These are phyloP conservation scores for Brachypteracias leptosomus DNA, from an alignment of 2,113 vertebrate species.

Conservation along the genomic window DNA sequence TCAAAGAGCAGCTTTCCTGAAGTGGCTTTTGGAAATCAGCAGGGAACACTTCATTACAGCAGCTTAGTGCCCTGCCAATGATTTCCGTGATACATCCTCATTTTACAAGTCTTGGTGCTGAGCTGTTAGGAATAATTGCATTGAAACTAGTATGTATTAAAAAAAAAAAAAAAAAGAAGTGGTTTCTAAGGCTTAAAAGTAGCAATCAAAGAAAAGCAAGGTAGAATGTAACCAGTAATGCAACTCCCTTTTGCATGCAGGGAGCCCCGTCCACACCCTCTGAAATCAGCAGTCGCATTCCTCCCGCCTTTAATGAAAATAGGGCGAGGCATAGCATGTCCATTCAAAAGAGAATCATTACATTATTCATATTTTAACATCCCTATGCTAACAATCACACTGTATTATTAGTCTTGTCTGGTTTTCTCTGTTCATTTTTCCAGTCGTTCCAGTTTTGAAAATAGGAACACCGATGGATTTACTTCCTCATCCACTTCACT, in stretches of 20 bases:
- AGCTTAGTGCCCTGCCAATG: not conserved
- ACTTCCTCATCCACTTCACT: not conserved
- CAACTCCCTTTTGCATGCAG: not conserved
- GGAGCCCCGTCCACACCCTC: not conserved
- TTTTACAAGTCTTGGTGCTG: not conserved
- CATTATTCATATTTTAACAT: not conserved
- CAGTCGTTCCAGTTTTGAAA: constrained; percentile 6
- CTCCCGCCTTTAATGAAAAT: not conserved
- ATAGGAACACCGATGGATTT: not conserved
- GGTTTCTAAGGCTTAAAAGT: not conserved
- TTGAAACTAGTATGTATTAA: not conserved
- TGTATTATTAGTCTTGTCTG: not conserved
- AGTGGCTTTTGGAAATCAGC: not conserved
- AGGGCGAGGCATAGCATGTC: not conserved
- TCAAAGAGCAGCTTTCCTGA: not conserved
- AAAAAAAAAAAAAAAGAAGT: not conserved
- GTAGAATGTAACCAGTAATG: not conserved
- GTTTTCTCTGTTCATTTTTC: not conserved
- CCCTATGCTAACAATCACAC: not conserved
- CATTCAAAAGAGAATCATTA: not conserved
- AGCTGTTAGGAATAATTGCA: not conserved
- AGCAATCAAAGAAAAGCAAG: not conserved
- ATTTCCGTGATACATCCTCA: not conserved
- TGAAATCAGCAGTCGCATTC: not conserved
- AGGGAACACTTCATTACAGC: not conserved